Base-by-base conservation (phyloP, 2,888 invertebrate species). In the Drosophila crucigera region DNA sequence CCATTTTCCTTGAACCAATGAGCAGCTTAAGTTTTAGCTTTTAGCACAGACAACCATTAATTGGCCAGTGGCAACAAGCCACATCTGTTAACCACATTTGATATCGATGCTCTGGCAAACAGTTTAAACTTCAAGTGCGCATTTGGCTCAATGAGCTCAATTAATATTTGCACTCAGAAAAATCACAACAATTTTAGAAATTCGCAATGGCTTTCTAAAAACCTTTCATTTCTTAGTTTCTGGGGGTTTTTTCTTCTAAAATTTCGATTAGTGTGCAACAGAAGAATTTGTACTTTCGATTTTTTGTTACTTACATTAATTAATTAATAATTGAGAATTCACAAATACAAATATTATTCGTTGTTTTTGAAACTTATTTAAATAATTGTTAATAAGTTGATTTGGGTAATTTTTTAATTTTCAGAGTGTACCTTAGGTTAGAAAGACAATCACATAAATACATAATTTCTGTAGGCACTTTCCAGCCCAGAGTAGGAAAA, bases 1-100 rank as follows among this genome's bases (percentile, higher is more conserved):
- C 78, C 74, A 89, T 90, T 86, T 84, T 91, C 85, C 85, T 91
- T 86, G 85, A 85, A 85, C 91, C 76, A 52, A 74, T n/a, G 58
- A 64, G 22, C 60, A 47, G 52, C 53, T 25, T 50, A 31, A 50
- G 59, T 72, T 68, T 73, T 30, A 55, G 56, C 82, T 69, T 71
- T 87, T 84, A 78, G 70, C 67, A 70, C 71, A 52, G 22, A 19
- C 19, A 11, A 11, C 66, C 65, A 67, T 62, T 80, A 90, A 87
- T 82, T 91, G 78, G 63, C 60, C 52, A 59, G 56, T 43, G 41
- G 41, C 64, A 56, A 64, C 74, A 55, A 59, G 77, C 74, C 64
- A 66, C 25, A 33, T 52, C 37, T 73, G 82, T 73, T 79, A 77
- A 59, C 53, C 22, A 65, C 61, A 74, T 70, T 53, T 55, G 62